Base-by-base conservation (phyloP, 1,140 invertebrate species). In the Magallana angulata region DNA sequence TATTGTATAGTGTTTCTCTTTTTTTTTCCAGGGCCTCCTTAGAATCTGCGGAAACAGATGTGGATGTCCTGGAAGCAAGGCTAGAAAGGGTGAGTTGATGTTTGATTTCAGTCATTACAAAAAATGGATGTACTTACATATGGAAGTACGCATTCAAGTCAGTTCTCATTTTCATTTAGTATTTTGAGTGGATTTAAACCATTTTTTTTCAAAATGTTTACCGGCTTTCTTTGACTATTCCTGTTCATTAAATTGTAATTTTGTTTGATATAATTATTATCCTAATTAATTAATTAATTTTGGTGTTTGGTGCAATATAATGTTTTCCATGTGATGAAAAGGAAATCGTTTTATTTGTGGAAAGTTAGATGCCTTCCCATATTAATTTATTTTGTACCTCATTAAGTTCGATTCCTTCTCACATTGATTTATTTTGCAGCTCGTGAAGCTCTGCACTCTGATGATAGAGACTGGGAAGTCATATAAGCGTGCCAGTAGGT, bases 401-500 rank as follows among this genome's bases (percentile, higher is more conserved):
- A 80, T 18, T 18, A 80, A 18, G 30, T 18, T 80, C 1, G 16
- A 12, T 80, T 36, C 76, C 16, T 18, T 18, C 30, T 80, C 57
- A 9, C 24, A 85, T 80, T 86, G 76, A 62, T 89, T 58, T 84
- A 85, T 82, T 84, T 95, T 95, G 64, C 89, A 96, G 96, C 94
- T 98, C 84, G 95, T 98, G 8, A 98, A 98, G 95, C 96, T 96
- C 91, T 98, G 97, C 95, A 96, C 96, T 92, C 94, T 96, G 86
- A 98, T 98, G 96, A 97, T 98, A 88, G 98, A 98, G 90, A 96
- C 97, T 86, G 98, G 98, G 71, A 98, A 98, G 96, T 96, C 96
- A 89, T 98, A 97, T 96, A 96, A 98, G 91, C 96, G 96, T 93
- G 97, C 98, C 93, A 97, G 98, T 95, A 97, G 97, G 97, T 98